Base-by-base conservation (phyloP, 2,113 vertebrate species). In the Heterocephalus glaber region DNA sequence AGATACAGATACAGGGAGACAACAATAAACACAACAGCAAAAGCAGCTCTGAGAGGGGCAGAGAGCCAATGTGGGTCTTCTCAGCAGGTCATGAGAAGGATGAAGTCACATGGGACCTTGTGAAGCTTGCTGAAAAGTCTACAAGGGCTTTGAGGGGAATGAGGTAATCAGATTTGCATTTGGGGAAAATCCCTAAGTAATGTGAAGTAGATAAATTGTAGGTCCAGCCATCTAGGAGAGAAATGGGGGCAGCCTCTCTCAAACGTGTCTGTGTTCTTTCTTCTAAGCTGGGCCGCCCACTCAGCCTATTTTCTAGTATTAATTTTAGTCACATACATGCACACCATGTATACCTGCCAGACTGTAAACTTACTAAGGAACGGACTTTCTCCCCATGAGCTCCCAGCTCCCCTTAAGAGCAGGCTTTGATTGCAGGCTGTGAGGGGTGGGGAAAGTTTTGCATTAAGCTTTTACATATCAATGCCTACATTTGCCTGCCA, bases 11-110 rank as follows among this genome's bases (percentile, higher is more conserved):
- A 1, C 2, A 44, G 22, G 22, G 28, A 33, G 72, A 16, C 0
- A 24, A 74, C 17, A 3, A 52, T 66, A 26, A 60, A 14, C 30
- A 41, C 38, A 30, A 5, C 4, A 4, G 26, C 10, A 60, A 65
- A 49, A 41, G 26, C 30, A 26, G 3, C 68, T 7, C 49, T n/a
- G 7, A 22, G 61, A 20, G 9, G 13, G 35, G 7, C 33, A 35
- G 4, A 12, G 30, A 10, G 47, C 56, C 5, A 13, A 38, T 5
- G 4, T 3, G 14, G 52, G 0, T 33, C 12, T 3, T 38, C 49
- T 6, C 19, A 9, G 26, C 0, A 9, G 74, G 26, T 19, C 38
- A 13, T 0, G 5, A 22, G 44, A 20, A 70, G 47, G 33, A 26
- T 20, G 1, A 24, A 10, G 44, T 8, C 35, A 38, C 38, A 1